Evolutionary conservation across 2,888 invertebrate genomes (phyloP), one percentile per base, ranked within the genome.

Genomic region (Notodonta ziczac): DNA sequence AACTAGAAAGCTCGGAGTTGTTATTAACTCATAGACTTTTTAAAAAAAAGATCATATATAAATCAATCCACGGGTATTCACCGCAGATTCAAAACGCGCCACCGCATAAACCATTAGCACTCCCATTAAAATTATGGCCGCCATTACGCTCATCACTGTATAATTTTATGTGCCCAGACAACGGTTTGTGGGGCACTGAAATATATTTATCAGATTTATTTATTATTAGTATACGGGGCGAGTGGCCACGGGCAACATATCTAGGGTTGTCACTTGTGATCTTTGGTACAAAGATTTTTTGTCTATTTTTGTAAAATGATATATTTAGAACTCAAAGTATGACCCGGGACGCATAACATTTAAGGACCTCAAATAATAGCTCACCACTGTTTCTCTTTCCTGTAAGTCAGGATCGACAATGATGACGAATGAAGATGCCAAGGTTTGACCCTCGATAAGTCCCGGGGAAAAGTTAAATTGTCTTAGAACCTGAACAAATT

Each of bases 141-240:
- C 59, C 55, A 60, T 67, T 72, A 72, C 69, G 70, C 69, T 74
- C 74, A 72, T 76, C 75, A 73, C 67, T 67, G 70, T 71, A 69
- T 77, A 82, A 79, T 81, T 80, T 79, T 73, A 78, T 69, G 74
- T 69, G 63, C 73, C 58, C 66, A 69, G 80, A 73, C 76, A 78
- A 81, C 79, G 82, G 78, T 81, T 80, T 76, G 77, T 81, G 81
- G 78, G 80, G 78, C 73, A 81, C 81, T 80, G 77, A 83, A 84
- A 85, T 83, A 85, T 79, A 81, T 78, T 78, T 84, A 83, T 81
- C 79, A 80, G 86, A 89, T 88, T 86, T 87, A 86, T 88, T 81
- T 87, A 87, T 87, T 82, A 74, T 79, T 67, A 77, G 76, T 74
- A 76, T 75, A 74, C 77, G 65, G 70, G 56, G 69, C 63, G 70